Evolutionary conservation across 2,888 invertebrate genomes (phyloP).

Genomic region (Philereme vetulata): DNA sequence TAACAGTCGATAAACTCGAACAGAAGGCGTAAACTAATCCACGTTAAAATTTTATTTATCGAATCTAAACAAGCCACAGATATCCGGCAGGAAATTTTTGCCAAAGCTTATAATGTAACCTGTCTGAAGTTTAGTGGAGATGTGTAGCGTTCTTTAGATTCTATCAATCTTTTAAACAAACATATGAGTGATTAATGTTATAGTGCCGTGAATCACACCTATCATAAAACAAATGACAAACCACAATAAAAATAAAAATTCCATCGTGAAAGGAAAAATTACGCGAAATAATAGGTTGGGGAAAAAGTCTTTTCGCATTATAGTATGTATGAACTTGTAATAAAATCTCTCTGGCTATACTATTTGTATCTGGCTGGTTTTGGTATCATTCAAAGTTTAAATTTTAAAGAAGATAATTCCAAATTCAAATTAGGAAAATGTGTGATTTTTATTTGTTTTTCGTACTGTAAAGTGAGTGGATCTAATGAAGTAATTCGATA

Average conservation of each 20-base stretch:
- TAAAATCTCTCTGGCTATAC: no score
- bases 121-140: constrained; percentile 21
- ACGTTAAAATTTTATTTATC: constrained; percentile 32
- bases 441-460: no score
- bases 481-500: no score
- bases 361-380: no score
- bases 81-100: constrained; percentile 40
- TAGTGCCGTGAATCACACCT: constrained; percentile 22
- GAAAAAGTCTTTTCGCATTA: no score
- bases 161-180: constrained; percentile 32
- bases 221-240: constrained; percentile 9
- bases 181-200: constrained; percentile 31
- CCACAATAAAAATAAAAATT: constrained; percentile 21
- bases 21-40: constrained; percentile 31
- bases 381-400: no score
- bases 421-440: no score
- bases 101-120: constrained; percentile 20
- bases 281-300: constrained; percentile 13
- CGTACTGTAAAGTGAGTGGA: no score
- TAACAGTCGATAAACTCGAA: constrained; percentile 28
- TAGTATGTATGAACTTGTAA: no score
- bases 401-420: no score
- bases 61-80: constrained; percentile 37
- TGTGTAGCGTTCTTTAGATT: constrained; percentile 29
- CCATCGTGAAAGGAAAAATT: constrained; percentile 28